Percentiles rank a stretch among this genome's conserved stretches.
These are phyloP conservation scores for Aphidius gifuensis DNA, from an alignment of 1,140 invertebrate species.

Conservation along the genomic window DNA sequence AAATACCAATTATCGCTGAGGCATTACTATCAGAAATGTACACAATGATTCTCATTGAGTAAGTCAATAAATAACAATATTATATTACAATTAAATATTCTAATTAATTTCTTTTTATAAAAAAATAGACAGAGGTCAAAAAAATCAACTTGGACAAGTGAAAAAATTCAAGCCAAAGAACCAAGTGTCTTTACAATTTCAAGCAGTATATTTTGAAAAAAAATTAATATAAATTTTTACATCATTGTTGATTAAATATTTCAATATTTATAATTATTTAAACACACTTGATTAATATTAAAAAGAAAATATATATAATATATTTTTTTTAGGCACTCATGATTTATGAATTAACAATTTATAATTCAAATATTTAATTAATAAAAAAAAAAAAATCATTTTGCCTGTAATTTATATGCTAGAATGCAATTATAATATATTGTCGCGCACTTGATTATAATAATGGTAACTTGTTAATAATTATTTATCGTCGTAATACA, in stretches of 20 bases:
- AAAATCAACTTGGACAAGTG: constrained; percentile 14
- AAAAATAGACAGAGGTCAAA: constrained; percentile 1
- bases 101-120: constrained; percentile 1
- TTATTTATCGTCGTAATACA: no score
- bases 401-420: no score
- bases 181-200: constrained; percentile 27
- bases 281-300: background rate
- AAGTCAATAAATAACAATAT: constrained; percentile 10
- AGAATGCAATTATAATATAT: no score
- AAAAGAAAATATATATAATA: background rate
- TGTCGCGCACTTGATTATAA: no score
- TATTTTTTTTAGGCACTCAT: constrained; percentile 2
- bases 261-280: background rate
- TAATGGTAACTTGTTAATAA: no score
- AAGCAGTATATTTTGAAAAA: constrained; percentile 23
- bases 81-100: no score
- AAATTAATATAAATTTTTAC: constrained; percentile 6
- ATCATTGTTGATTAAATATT: background rate
- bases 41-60: constrained; percentile 19
- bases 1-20: constrained; percentile 15
- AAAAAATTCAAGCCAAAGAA: constrained; percentile 8
- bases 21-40: constrained; percentile 20
- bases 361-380: constrained; percentile 8
- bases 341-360: constrained; percentile 1
- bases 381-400: constrained; percentile 12